phyloP scores from a whole-genome alignment of 2,113 vertebrate genomes.

The Hucho hucho region DNA sequence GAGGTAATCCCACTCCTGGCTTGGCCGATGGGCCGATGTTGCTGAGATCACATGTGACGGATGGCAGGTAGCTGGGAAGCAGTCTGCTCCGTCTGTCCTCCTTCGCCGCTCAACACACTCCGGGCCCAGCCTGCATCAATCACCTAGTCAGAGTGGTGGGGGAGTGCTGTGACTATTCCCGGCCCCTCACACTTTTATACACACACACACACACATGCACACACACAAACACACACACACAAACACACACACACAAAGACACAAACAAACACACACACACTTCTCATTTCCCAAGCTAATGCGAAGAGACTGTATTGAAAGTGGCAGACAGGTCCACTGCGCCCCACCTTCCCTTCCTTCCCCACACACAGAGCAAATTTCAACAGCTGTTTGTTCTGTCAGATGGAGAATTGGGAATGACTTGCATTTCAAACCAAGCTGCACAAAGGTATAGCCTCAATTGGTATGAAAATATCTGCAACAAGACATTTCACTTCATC shows the following conservation, averaged over 20 bases:
- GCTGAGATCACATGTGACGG: conserved; percentile 40
- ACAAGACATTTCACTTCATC: too few species aligned
- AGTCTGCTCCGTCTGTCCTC: conserved; percentile 24
- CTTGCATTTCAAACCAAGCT: background rate
- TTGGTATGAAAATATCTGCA: background rate
- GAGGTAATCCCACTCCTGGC: conserved; percentile 4
- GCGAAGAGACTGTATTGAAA: conserved; percentile 45
- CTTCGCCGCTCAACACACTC: conserved; percentile 31
- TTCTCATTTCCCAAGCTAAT: conserved; percentile 34
- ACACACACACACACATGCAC: background rate
- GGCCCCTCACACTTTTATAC: background rate
- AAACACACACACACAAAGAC: background rate
- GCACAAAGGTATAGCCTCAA: background rate
- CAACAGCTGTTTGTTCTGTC: conserved; percentile 7
- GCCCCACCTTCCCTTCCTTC: conserved; percentile 29
- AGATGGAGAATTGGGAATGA: background rate
- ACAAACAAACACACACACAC: background rate
- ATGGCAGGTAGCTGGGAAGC: conserved; percentile 42
- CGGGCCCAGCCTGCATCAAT: conserved; percentile 36
- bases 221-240: background rate
- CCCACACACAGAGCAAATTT: background rate
- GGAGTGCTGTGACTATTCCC: conserved; percentile 39
- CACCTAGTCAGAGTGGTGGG: conserved; percentile 40
- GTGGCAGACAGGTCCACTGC: conserved; percentile 37
- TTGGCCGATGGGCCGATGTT: background rate